phyloP scores from a whole-genome alignment of 2,797 vertebrate species.

The Monodelphis domestica region DNA sequence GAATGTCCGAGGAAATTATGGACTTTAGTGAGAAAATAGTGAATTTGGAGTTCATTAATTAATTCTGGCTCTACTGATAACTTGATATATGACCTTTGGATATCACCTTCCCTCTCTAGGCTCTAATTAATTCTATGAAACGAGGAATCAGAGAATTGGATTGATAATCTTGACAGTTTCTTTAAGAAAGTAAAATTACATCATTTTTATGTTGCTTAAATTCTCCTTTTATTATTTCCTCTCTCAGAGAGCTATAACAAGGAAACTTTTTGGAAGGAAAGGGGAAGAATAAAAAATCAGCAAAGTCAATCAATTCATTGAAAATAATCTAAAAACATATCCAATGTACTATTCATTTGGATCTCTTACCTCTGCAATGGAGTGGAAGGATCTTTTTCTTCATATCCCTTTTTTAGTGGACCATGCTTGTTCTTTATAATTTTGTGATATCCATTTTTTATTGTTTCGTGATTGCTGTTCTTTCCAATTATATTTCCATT shows the following conservation, averaged over 20 bases:
- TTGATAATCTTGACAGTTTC: neutral
- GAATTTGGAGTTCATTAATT: neutral
- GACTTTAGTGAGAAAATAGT: neutral
- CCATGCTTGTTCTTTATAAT: neutral
- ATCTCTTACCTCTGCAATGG: neutral
- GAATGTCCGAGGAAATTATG: neutral
- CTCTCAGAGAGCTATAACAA: neutral
- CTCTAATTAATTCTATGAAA: neutral
- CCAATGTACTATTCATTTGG: neutral
- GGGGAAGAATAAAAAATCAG: neutral
- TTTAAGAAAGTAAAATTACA: neutral
- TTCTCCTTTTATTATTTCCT: neutral
- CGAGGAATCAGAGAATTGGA: neutral
- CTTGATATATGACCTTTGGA: neutral
- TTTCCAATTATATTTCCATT: neutral
- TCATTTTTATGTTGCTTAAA: neutral
- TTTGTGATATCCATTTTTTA: neutral
- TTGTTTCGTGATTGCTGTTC: neutral
- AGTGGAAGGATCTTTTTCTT: neutral
- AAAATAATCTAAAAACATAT: neutral
- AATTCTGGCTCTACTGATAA: neutral
- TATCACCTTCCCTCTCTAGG: neutral
- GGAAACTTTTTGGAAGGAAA: neutral
- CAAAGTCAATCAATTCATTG: neutral
- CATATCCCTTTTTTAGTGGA: neutral